These are phyloP conservation scores for Apamea monoglypha DNA, from an alignment of 2,888 invertebrate species.

Conservation along the genomic window DNA sequence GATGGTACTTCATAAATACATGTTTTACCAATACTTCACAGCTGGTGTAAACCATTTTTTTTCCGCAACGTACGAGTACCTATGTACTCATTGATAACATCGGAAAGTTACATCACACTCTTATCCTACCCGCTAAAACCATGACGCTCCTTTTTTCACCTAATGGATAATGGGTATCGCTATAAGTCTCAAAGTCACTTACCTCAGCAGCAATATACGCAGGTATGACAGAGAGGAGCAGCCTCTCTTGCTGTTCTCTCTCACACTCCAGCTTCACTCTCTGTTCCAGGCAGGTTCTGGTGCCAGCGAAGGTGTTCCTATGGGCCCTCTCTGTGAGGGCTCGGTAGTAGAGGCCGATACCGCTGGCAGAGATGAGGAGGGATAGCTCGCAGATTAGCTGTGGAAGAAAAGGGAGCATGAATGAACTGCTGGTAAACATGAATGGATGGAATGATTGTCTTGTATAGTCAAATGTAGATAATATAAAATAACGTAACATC, in stretches of 20 bases:
- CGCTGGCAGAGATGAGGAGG: constrained; percentile 94
- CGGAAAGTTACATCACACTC: not conserved
- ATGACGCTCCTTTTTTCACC: not conserved
- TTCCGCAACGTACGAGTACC: not conserved
- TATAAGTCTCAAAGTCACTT: constrained; percentile 72
- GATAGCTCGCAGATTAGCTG: constrained; percentile 95
- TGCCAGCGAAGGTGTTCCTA: constrained; percentile 96
- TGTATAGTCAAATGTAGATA: not conserved
- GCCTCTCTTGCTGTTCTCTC: constrained; percentile 97
- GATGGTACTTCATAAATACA: not conserved
- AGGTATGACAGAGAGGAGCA: constrained; percentile 97
- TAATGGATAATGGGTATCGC: not conserved
- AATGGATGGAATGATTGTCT: not conserved
- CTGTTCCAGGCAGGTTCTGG: constrained; percentile 97
- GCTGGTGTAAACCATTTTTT: not conserved
- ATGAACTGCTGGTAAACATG: not conserved
- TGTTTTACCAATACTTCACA: not conserved
- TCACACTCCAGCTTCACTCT: constrained; percentile 98
- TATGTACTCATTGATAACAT: not conserved
- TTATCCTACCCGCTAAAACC: not conserved
- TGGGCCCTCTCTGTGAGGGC: constrained; percentile 97
- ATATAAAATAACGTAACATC: not conserved
- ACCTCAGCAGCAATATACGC: constrained; percentile 98
- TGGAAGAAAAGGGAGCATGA: constrained; percentile 9
- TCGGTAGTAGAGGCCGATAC: constrained; percentile 96